Conservation (phyloP, 2,113 vertebrate species). For the Camelus dromedarius region DNA sequence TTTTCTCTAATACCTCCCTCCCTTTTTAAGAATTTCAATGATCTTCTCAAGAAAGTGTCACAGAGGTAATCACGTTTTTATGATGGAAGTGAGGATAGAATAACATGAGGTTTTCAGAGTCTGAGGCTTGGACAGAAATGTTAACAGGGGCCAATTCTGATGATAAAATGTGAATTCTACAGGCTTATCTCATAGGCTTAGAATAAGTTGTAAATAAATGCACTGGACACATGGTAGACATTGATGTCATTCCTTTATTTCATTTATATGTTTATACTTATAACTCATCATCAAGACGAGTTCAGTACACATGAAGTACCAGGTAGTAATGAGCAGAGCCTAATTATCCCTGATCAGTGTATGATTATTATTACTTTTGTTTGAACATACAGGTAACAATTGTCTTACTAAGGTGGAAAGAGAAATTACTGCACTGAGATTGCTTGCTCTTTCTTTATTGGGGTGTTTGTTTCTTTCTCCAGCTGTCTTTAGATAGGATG, state of each 20-base stretch:
- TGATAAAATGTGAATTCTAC: background rate
- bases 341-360: background rate
- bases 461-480: background rate
- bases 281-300: background rate
- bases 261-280: background rate
- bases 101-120: background rate
- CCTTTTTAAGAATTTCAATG: background rate
- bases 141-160: background rate
- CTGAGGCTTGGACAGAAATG: background rate
- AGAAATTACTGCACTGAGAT: background rate
- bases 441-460: background rate
- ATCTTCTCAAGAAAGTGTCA: slow-evolving; percentile 18
- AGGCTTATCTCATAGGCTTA: background rate
- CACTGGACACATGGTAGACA: background rate
- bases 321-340: background rate
- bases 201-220: background rate
- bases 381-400: background rate
- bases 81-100: slow-evolving; percentile 19
- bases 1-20: background rate
- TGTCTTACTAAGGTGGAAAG: background rate
- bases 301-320: background rate
- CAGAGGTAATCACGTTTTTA: background rate
- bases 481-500: background rate
- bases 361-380: background rate
- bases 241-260: background rate